phyloP scores from a whole-genome alignment of 2,888 invertebrate genomes.

The Catocala sponsa region DNA sequence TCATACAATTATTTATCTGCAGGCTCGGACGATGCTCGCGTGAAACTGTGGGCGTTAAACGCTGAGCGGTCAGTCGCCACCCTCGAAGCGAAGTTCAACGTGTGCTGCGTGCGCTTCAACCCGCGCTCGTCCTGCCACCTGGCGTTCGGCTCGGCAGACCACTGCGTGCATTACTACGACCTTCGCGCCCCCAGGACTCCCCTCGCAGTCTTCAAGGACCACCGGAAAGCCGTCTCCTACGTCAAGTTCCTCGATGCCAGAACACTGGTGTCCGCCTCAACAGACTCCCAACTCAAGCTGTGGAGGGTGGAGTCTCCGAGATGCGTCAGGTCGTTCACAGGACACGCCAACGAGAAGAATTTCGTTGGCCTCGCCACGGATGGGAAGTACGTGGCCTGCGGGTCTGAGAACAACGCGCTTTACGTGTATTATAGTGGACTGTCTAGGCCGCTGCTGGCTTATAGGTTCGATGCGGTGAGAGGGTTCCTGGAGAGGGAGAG shows the following conservation, averaged over 20 bases:
- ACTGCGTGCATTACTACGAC: conserved; percentile 98
- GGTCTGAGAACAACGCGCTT: conserved; percentile 97
- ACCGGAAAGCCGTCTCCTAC: conserved; percentile 97
- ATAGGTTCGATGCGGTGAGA: conserved; percentile 94
- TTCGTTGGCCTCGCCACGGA: conserved; percentile 98
- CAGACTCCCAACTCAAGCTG: conserved; percentile 95
- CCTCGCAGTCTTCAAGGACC: conserved; percentile 94
- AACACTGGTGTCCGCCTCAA: conserved; percentile 97
- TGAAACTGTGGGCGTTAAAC: conserved; percentile 97
- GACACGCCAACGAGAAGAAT: conserved; percentile 98
- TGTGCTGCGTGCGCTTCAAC: conserved; percentile 95
- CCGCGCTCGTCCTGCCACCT: conserved; percentile 93
- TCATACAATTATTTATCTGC: not conserved
- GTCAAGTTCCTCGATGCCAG: conserved; percentile 92
- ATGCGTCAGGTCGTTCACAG: conserved; percentile 95
- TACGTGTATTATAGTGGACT: conserved; percentile 97
- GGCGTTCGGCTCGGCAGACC: conserved; percentile 98
- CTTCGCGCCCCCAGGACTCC: conserved; percentile 94
- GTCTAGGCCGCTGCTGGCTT: conserved; percentile 94
- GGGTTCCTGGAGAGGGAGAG: conserved; percentile 93
- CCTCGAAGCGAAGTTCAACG: conserved; percentile 97
- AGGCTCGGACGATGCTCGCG: conserved; percentile 95
- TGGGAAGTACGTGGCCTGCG: conserved; percentile 96
- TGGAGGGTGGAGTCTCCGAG: conserved; percentile 95
- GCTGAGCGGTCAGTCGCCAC: conserved; percentile 94